Evolutionary conservation across 2,888 invertebrate species (phyloP).

Genomic region (Drosophila kambysellisi): DNA sequence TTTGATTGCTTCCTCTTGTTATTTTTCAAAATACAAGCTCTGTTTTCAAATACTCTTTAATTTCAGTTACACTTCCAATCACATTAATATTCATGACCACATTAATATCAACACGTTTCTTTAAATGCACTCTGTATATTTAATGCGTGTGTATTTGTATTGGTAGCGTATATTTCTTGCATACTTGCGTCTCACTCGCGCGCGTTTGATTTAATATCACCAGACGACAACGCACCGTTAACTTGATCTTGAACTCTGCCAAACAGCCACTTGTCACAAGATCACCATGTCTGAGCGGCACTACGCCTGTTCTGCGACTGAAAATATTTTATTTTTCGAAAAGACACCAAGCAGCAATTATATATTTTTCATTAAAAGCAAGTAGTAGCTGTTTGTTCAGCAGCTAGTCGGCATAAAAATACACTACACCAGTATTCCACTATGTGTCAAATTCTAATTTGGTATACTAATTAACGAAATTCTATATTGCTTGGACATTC

Average conservation of each 20-base stretch:
- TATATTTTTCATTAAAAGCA: constrained; percentile 68
- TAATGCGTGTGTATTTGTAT: constrained; percentile 23
- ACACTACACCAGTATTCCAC: constrained; percentile 29
- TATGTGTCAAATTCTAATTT: not conserved
- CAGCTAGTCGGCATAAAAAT: constrained; percentile 12
- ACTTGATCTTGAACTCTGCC: constrained; percentile 67
- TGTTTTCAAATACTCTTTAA: constrained; percentile 50
- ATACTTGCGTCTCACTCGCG: constrained; percentile 49
- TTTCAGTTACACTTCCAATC: constrained; percentile 34
- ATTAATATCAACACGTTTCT: constrained; percentile 39
- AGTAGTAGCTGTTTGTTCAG: not conserved
- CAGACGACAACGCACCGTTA: constrained; percentile 68
- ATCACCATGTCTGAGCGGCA: constrained; percentile 40
- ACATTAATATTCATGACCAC: constrained; percentile 51
- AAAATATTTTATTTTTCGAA: constrained; percentile 55
- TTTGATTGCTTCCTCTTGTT: constrained; percentile 53
- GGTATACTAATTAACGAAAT: not conserved
- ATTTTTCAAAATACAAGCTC: constrained; percentile 31
- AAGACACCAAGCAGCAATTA: constrained; percentile 70
- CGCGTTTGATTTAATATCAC: constrained; percentile 35
- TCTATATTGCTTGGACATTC: not conserved
- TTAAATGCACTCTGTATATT: constrained; percentile 25
- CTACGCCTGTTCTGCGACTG: constrained; percentile 62
- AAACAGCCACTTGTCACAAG: constrained; percentile 21
- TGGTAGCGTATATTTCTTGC: constrained; percentile 37